Base-by-base conservation (phyloP, 2,113 vertebrate species). In the Paradisaea rubra region DNA sequence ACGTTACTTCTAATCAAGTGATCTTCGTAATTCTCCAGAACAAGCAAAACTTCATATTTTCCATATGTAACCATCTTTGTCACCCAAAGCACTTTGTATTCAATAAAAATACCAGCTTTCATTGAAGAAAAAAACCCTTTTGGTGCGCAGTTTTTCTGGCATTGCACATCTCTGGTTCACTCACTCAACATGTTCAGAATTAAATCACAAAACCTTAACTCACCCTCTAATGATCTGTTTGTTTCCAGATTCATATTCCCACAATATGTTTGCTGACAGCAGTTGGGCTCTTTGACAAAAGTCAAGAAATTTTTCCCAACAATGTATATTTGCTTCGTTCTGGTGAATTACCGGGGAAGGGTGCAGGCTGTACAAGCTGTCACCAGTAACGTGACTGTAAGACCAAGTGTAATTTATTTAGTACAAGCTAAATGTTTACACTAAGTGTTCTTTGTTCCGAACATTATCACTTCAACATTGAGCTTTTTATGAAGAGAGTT, bases 181-280 rank as follows among this genome's bases (percentile, higher is more conserved):
- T 97, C 94, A 89, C 82, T 95, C 93, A 96, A 78, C 88, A 88
- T 94, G 93, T 88, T 95, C 83, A 94, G 91, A 94, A 95, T 95
- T 95, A 93, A 95, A 83, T 96, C 91, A 74, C 56, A 37, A 93
- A 97, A 88, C 93, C 90, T 96, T 95, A 97, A 95, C 82, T 95
- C 91, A 93, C 94, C 91, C 94, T 95, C 85, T 95, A 97, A 95
- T 81, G 94, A 95, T 94, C 94, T 95, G 96, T 94, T 95, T 96
- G 95, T 95, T 96, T 95, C 95, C 91, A 93, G 89, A 89, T 91
- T 80, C 88, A 71, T 96, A 93, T 95, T 94, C 93, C 91, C 94
- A 95, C 85, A 94, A 95, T 94, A 88, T 91, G 93, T 81, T 95
- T 91, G 94, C 93, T 97, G 95, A 97, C 94, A 96, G 93, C 59